Evolutionary conservation across 2,113 vertebrate species (phyloP), one percentile per base, ranked within the genome.

Genomic region (Ia io): DNA sequence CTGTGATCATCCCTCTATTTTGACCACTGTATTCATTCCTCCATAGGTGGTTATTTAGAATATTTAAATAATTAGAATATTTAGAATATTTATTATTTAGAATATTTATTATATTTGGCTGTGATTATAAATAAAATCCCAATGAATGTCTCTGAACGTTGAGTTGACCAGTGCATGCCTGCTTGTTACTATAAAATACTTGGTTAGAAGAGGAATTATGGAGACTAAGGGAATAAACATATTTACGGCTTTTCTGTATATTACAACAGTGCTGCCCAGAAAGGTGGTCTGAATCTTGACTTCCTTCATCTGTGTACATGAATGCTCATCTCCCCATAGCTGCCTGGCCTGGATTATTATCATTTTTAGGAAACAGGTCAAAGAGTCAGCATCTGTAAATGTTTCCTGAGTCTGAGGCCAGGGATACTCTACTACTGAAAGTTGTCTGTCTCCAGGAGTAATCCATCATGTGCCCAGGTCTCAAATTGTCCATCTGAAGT

Each of bases 1-100:
- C 28, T 78, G 44, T 76, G 32, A 77, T 40, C 18, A 63, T 93
- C 67, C 14, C 16, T 61, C 6, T n/a, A 20, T 44, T 67, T 6
- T 56, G 63, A 91, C 22, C 73, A 73, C 35, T 51, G 20, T 16
- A 73, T 85, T 18, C 42, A 91, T 53, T 53, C 40, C 44, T 77
- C 13, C 3, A 18, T 44, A 35, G 22, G 4, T 71, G 32, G 7
- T 84, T 90, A 77, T 84, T 84, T 88, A 69, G 20, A 79, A 83
- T 74, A 87, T 32, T 90, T 90, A 22, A 79, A 83, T 74, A 87
- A n/a, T n/a, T n/a, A n/a, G n/a, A n/a, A n/a, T n/a, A n/a, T n/a
- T n/a, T n/a, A n/a, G n/a, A n/a, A n/a, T n/a, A n/a, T n/a, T n/a
- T n/a, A n/a, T 84, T 90, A 77, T 84, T 84, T 88, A 69, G 20